Evolutionary conservation across 1,140 invertebrate species (phyloP), one percentile per base, ranked within the genome.

Genomic region (Thalassaphorura encarpata): DNA sequence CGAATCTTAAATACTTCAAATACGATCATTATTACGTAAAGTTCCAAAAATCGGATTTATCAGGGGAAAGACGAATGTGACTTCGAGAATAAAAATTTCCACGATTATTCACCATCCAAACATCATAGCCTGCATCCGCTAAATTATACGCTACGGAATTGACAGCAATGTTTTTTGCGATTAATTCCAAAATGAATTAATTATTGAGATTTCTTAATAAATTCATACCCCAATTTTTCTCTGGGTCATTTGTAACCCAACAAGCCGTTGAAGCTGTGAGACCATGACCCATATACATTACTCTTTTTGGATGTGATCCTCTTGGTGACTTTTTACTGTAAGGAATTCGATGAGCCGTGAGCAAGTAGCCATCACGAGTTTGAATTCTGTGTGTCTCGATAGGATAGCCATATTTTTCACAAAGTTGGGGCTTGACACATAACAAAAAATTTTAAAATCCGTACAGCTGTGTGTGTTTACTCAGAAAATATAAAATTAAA

Each of bases 91-190:
- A 75, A 4, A 58, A 60, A 42, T 73, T 74, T 33, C 75, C 74
- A 43, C 75, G 49, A 13, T 63, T 52, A 56, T 75, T 76, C 1
- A 67, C 68, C 18, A 76, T 26, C 74, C 74, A 75, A 5, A 75
- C 74, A 54, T 74, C 72, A 51, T 67, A 74, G 2, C 73, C 73
- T 4, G 47, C 52, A 58, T 74, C 70, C 3, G 69, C 67, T 21
- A 74, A 57, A 8, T 71, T 61, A 56, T 60, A 72, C 1, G 66
- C 70, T 61, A 24, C 4, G 23, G 28, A 43, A 36, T 11, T 8
- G n/a, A 36, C 8, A 18, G 19, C 6, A 36, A 51, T n/a, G 33
- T 36, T n/a, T 36, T 36, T 36, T 36, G n/a, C n/a, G n/a, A n/a
- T n/a, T n/a, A n/a, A n/a, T n/a, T n/a, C n/a, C n/a, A n/a, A n/a